A percentile compares a stretch with the other conserved stretches of the same genome.
phyloP scores from a whole-genome alignment of 1,140 invertebrate genomes.

The Matsumurasca onukii region DNA sequence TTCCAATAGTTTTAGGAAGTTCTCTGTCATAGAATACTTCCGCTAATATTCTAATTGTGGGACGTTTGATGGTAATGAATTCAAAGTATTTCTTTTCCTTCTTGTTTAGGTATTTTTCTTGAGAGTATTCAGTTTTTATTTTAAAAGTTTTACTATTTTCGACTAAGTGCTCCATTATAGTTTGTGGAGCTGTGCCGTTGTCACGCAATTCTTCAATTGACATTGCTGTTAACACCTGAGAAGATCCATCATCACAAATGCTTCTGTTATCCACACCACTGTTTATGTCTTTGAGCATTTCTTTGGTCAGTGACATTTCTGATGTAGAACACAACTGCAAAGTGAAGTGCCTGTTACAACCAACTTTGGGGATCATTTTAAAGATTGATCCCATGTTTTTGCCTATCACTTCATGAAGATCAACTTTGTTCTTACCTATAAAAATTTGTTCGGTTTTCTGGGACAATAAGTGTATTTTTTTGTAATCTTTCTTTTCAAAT shows the following conservation, averaged over 20 bases:
- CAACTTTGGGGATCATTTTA: conserved; percentile 67
- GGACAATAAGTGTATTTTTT: conserved; percentile 70
- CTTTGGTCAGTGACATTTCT: conserved; percentile 45
- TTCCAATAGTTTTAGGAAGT: conserved; percentile 70
- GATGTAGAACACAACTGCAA: conserved; percentile 57
- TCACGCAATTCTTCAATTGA: conserved; percentile 78
- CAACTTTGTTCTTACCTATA: conserved; percentile 69
- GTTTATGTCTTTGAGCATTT: conserved; percentile 46
- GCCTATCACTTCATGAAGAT: conserved; percentile 67
- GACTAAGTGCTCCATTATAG: conserved; percentile 84
- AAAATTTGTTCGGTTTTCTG: conserved; percentile 59
- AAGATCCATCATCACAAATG: conserved; percentile 79
- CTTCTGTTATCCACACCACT: conserved; percentile 80
- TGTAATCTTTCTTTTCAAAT: conserved; percentile 72
- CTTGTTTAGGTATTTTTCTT: conserved; percentile 93
- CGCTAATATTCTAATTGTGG: conserved; percentile 70
- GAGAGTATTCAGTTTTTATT: conserved; percentile 87
- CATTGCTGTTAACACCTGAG: conserved; percentile 79
- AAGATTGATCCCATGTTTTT: conserved; percentile 77
- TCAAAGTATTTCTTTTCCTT: conserved; percentile 91
- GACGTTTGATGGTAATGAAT: conserved; percentile 70
- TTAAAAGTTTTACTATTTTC: conserved; percentile 86
- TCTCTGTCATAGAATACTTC: conserved; percentile 80
- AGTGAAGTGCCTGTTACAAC: conserved; percentile 57
- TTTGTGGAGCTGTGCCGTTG: conserved; percentile 70